Percentiles rank a stretch among this genome's conserved stretches.
phyloP scores from a whole-genome alignment of 2,888 invertebrate genomes.

The Xylota sylvarum region DNA sequence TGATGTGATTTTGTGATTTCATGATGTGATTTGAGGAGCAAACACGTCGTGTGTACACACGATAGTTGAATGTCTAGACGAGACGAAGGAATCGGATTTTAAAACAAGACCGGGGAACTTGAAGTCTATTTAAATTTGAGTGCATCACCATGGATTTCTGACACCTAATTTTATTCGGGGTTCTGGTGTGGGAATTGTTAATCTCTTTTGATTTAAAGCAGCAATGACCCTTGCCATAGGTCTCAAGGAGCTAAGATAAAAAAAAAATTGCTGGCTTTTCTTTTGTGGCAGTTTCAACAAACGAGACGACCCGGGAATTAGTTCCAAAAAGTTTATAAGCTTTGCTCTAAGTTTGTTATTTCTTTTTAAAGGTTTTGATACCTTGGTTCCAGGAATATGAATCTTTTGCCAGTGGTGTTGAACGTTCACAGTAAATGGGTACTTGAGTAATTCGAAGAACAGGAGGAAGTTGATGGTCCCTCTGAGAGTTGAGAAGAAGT shows the following conservation, averaged over 20 bases:
- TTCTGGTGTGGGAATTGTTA: background rate
- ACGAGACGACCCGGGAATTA: background rate
- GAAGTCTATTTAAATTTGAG: background rate
- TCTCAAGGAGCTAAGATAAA: background rate
- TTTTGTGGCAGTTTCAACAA: background rate
- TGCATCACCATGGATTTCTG: background rate
- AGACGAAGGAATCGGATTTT: background rate
- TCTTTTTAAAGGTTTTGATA: background rate
- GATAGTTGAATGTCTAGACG: background rate
- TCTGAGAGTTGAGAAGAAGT: background rate
- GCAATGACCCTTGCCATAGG: conserved; percentile 5
- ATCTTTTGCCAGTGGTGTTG: background rate
- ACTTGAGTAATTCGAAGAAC: background rate
- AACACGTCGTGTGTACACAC: background rate
- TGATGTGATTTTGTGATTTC: conserved; percentile 16
- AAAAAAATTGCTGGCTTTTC: background rate
- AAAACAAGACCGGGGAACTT: background rate
- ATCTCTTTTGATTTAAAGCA: background rate
- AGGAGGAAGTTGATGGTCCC: background rate
- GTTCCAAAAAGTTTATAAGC: conserved; percentile 2
- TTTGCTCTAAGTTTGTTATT: background rate
- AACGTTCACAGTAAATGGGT: background rate
- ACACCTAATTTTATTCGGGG: background rate
- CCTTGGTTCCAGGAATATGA: background rate
- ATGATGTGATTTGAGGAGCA: background rate